Conservation (phyloP, 2,113 vertebrate genomes). For the Scophthalmus maximus region DNA sequence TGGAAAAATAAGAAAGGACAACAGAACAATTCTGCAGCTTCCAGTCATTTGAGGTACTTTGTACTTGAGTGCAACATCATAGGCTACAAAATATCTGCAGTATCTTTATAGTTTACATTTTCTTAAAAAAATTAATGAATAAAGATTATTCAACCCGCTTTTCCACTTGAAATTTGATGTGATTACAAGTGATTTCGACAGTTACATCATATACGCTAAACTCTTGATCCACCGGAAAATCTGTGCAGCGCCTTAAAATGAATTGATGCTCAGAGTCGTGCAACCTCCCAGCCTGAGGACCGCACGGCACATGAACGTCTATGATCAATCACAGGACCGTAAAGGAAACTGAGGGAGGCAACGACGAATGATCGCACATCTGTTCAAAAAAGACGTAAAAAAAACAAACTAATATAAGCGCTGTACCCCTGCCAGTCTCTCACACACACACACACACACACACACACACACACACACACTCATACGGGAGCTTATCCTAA, state of each 20-base stretch:
- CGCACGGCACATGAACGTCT: slow-evolving; percentile 3
- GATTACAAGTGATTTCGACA: no score
- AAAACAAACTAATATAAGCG: background rate
- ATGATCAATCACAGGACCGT: slow-evolving; percentile 28
- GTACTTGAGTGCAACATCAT: no score
- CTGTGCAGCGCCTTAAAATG: no score
- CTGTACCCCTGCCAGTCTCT: slow-evolving; percentile 25
- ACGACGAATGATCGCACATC: slow-evolving; percentile 31
- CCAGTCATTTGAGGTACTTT: background rate
- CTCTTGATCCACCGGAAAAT: background rate
- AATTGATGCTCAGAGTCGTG: background rate
- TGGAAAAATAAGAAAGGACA: no score
- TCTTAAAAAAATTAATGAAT: no score
- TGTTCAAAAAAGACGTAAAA: slow-evolving; percentile 18
- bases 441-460: slow-evolving; percentile 10
- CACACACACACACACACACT: slow-evolving; percentile 2
- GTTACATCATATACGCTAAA: background rate
- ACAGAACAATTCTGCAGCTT: no score
- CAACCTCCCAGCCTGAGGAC: background rate
- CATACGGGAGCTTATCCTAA: background rate
- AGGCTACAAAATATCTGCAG: no score
- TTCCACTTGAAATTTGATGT: no score
- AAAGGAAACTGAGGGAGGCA: slow-evolving; percentile 12
- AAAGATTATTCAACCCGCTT: no score
- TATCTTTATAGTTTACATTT: no score